Evolutionary conservation across 2,888 invertebrate genomes (phyloP), one percentile per base, ranked within the genome.

Genomic region (Epinotia ramella): DNA sequence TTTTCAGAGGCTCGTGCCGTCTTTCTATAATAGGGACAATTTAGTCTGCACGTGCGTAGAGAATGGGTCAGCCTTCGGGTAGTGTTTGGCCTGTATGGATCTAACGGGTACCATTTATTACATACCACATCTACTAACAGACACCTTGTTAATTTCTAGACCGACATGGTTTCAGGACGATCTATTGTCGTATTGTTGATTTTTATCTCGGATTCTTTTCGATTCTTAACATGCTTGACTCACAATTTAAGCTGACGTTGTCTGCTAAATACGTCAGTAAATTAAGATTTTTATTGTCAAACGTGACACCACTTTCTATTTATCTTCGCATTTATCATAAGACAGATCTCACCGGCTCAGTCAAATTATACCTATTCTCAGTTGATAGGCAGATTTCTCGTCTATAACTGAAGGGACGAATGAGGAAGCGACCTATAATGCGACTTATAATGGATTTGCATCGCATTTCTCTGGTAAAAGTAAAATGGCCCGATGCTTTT

Each of bases 1-100:
- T 92, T 94, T 92, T 93, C 91, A 92, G 89, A 86, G 88, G 86
- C 93, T 89, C 91, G 93, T 91, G 93, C 87, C 83, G 80, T 88
- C 87, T 89, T 89, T 91, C 81, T 84, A 91, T 91, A 93, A 93
- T 92, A 87, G 89, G 87, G 84, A 86, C 84, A 84, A 86, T 90
- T 91, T 89, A 85, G 88, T 87, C 79, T 87, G 88, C 93, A 94
- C 94, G 94, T 93, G 94, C 89, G 89, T 88, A 84, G 83, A 90
- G 88, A 92, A 91, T 90, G 84, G 83, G 73, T 73, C 80, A 78
- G 80, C 81, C 82, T 85, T 84, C 82, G 79, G 76, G 72, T 80
- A 80, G 79, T 80, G 77, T 78, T 76, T 78, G 70, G 77, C 78
- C 63, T 74, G 80, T 84, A 84, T 84, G 77, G 84, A 84, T 85